A percentile compares a stretch with the other conserved stretches of the same genome.
Conservation (phyloP, 2,888 invertebrate genomes). For the Cryptus viduatorius region DNA sequence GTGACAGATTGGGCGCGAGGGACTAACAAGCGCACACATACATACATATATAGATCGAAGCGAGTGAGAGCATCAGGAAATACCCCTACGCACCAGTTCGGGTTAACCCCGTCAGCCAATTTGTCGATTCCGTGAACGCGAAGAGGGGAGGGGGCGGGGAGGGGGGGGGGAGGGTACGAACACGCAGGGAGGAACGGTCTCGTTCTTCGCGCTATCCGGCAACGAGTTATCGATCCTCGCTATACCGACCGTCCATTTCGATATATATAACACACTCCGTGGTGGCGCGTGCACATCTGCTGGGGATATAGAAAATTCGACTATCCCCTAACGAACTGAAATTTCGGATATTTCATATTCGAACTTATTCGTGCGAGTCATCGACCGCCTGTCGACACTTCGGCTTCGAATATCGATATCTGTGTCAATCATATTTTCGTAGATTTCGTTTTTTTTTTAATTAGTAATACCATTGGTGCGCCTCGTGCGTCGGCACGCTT, state of each 20-base stretch:
- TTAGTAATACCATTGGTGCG: too few species aligned
- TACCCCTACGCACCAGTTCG: slow-evolving; percentile 66
- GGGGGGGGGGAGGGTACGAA: neutral
- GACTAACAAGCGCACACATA: slow-evolving; percentile 75
- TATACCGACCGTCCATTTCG: slow-evolving; percentile 19
- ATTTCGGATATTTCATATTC: neutral
- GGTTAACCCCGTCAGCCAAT: slow-evolving; percentile 72
- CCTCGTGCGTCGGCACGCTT: too few species aligned
- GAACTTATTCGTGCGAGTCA: neutral
- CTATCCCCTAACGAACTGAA: slow-evolving; percentile 5
- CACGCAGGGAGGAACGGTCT: slow-evolving; percentile 5
- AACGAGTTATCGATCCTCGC: slow-evolving; percentile 63
- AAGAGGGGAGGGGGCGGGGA: neutral
- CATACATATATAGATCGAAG: slow-evolving; percentile 26
- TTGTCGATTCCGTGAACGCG: slow-evolving; percentile 74
- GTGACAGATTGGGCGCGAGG: slow-evolving; percentile 78
- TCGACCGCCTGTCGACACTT: neutral
- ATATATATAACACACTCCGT: slow-evolving; percentile 35
- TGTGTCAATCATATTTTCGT: neutral
- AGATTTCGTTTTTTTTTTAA: too few species aligned
- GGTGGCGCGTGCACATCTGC: slow-evolving; percentile 1
- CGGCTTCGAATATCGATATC: neutral
- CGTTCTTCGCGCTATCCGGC: slow-evolving; percentile 52
- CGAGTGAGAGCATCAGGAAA: slow-evolving; percentile 59
- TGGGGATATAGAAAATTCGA: slow-evolving; percentile 19